Conservation (phyloP, 2,113 vertebrate species). For the Tapirus terrestris region DNA sequence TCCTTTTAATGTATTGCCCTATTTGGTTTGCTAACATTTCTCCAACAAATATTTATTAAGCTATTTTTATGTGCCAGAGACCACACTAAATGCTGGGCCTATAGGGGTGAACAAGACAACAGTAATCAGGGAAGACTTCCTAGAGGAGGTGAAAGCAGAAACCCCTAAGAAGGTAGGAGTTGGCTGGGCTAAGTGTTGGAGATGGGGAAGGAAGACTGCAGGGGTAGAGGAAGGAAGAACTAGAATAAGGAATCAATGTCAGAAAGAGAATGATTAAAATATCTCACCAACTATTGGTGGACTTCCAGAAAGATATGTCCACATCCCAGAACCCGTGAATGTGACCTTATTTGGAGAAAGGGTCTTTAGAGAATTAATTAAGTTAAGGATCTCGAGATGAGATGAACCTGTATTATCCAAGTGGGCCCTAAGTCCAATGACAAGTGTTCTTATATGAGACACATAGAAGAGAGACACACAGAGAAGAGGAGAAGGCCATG, state of each 20-base stretch:
- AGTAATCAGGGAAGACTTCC: background rate
- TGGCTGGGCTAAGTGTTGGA: background rate
- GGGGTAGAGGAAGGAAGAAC: background rate
- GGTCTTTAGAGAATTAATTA: background rate
- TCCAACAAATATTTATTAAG: background rate
- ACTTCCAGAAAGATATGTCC: background rate
- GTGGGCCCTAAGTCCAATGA: background rate
- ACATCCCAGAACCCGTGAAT: background rate
- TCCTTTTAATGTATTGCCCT: no score
- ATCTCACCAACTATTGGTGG: background rate
- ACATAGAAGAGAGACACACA: background rate
- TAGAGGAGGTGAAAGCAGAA: background rate
- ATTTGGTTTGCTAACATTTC: no score
- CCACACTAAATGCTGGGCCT: background rate
- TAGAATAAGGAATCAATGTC: background rate
- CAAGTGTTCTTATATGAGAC: background rate
- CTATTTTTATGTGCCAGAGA: background rate
- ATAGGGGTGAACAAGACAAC: background rate
- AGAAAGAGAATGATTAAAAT: background rate
- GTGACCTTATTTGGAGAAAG: background rate
- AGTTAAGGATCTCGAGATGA: background rate
- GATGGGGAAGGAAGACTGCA: background rate
- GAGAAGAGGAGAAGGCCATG: background rate
- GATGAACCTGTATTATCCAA: background rate
- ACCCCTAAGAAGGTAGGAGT: background rate